A percentile compares a stretch with the other conserved stretches of the same genome.
Conservation (phyloP, 2,797 vertebrate species). For the Acomys russatus region DNA sequence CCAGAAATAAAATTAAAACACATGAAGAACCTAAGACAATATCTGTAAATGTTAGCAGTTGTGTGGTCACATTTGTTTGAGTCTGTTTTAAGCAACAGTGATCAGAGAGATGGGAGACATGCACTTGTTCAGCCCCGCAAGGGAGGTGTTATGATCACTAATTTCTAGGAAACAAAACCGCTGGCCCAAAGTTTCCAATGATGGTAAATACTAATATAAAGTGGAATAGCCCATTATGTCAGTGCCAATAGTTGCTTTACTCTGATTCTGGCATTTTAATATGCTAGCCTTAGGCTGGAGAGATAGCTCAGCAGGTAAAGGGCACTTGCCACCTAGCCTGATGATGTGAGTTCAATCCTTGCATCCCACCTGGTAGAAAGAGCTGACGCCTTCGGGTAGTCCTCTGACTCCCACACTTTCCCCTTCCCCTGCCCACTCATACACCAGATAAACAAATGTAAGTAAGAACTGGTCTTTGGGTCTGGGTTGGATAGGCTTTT, state of each 20-base stretch:
- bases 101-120: background rate
- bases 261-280: background rate
- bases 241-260: constrained; percentile 13
- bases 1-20: constrained; percentile 55
- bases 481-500: background rate
- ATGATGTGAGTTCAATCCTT: background rate
- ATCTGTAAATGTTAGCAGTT: constrained; percentile 13
- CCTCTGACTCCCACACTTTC: background rate
- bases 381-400: background rate
- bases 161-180: constrained; percentile 13
- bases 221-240: background rate
- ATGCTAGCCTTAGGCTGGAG: background rate
- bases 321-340: background rate
- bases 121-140: background rate
- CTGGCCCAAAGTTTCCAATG: background rate
- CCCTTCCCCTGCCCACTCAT: background rate
- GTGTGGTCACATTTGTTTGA: background rate
- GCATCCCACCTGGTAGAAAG: background rate
- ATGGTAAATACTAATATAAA: constrained; percentile 43
- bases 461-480: background rate
- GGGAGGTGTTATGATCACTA: background rate
- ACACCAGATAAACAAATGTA: background rate
- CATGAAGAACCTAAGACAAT: background rate
- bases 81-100: constrained; percentile 15
- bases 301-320: background rate